Conservation (phyloP, 2,888 invertebrate genomes). For the Lochmaea crataegi region DNA sequence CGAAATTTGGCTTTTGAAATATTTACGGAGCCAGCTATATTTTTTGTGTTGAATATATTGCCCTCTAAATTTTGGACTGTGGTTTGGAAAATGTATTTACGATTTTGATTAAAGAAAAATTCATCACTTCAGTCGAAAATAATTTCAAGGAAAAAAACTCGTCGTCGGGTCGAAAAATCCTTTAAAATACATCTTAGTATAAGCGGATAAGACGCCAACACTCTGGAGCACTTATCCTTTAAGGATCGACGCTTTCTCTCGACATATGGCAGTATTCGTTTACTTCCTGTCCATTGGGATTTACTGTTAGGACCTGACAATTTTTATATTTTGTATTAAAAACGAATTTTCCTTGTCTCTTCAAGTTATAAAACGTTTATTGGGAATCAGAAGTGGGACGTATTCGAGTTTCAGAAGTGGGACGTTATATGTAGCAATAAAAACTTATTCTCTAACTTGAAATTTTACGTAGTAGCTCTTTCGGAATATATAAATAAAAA, state of each 20-base stretch:
- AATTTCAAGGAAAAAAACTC: background rate
- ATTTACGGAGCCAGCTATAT: conserved; percentile 35
- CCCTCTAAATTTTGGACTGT: background rate
- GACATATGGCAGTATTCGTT: conserved; percentile 24
- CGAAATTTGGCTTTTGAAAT: conserved; percentile 37
- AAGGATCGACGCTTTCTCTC: conserved; percentile 22
- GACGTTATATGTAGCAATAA: no score
- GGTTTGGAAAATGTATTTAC: background rate
- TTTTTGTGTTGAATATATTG: background rate
- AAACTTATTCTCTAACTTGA: background rate
- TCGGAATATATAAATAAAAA: background rate
- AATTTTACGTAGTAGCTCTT: no score
- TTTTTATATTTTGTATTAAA: background rate
- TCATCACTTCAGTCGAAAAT: background rate
- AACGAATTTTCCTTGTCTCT: background rate
- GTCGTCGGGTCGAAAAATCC: background rate
- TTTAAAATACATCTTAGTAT: background rate
- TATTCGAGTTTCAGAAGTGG: background rate
- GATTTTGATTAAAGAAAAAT: background rate
- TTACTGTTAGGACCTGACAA: background rate
- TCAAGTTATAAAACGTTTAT: background rate
- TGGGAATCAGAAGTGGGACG: no score
- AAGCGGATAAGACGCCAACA: conserved; percentile 29
- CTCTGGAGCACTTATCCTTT: conserved; percentile 30
- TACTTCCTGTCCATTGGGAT: conserved; percentile 21